Base-by-base conservation (phyloP, 2,113 vertebrate genomes). In the Ceyx melanurus region DNA sequence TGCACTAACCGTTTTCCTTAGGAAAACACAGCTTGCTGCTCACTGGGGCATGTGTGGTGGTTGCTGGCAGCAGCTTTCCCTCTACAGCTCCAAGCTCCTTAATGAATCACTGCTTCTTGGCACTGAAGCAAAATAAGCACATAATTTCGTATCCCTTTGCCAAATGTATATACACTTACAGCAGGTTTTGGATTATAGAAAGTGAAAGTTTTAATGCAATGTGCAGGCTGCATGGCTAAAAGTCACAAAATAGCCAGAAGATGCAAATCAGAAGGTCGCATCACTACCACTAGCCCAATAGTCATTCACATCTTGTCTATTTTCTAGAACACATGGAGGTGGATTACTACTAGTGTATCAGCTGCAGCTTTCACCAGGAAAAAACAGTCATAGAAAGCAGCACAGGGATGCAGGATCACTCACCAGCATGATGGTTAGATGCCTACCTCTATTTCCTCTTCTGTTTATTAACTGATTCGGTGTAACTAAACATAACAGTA, bases 61-160 rank as follows among this genome's bases (percentile, higher is more conserved):
- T 79, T 95, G 43, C 92, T 95, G 89, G 87, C 94, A 91, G 79
- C 1, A 2, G 79, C 57, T 72, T 92, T 88, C 67, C 26, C 72
- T 82, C 87, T 80, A 10, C 3, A 0, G 75, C 90, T 95, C 87
- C 91, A 91, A 77, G 75, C 50, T 95, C 65, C 54, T 88, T 92
- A 96, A 96, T 96, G 92, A 96, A 90, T 93, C 96, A 94, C 71
- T 88, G 78, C 56, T 77, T 93, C 94, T 85, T 95, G 95, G 95
- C 94, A 67, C 64, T 0, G 1, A 58, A 43, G 89, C 95, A 96
- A 94, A 91, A 93, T 77, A 96, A 96, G 96, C 89, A 93, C 89
- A 85, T 88, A 13, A 77, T 92, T 93, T 82, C 64, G 64, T 56
- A 56, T 61, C 84, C 40, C 67, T 87, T 56, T 94, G 94, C 92